A percentile compares a stretch with the other conserved stretches of the same genome.
Evolutionary conservation across 2,888 invertebrate species (phyloP).

Genomic region (Lasioglossum zephyrum): DNA sequence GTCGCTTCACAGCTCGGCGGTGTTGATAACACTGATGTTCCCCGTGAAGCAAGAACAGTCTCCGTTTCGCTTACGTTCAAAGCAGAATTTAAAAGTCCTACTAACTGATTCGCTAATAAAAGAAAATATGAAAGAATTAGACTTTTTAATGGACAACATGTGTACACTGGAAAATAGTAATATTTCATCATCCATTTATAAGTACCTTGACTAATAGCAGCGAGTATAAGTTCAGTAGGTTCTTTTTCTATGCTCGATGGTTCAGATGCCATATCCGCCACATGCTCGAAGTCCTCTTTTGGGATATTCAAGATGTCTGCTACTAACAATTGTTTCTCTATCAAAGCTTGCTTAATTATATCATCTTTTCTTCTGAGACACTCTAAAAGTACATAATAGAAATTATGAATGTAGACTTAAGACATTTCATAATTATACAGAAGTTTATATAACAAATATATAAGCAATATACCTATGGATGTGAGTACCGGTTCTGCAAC

Average conservation of each 20-base stretch:
- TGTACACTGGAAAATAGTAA: neutral
- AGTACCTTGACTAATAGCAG: conserved; percentile 89
- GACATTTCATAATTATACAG: neutral
- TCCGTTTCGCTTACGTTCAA: conserved; percentile 86
- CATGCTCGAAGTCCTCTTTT: conserved; percentile 88
- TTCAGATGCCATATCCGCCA: conserved; percentile 89
- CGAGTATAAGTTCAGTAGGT: conserved; percentile 89
- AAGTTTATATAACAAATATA: neutral
- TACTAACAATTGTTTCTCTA: conserved; percentile 90
- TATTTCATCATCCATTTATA: neutral
- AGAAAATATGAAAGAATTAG: conserved; percentile 22
- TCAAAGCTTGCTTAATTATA: conserved; percentile 88
- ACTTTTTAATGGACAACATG: neutral
- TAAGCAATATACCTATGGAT: conserved; percentile 87
- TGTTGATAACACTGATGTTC: conserved; percentile 82
- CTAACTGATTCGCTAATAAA: conserved; percentile 85
- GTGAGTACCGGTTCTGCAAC: conserved; percentile 92
- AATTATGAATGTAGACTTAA: neutral
- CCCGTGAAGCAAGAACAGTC: conserved; percentile 85
- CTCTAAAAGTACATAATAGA: conserved; percentile 85
- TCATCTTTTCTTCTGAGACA: conserved; percentile 90
- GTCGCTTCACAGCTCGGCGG: conserved; percentile 78
- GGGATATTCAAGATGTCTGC: conserved; percentile 92
- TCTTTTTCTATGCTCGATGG: conserved; percentile 86
- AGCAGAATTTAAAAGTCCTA: conserved; percentile 86